These are phyloP conservation scores for Astreopora myriophthalma DNA, from an alignment of 64 coral and sea anemone species.

Conservation along the genomic window DNA sequence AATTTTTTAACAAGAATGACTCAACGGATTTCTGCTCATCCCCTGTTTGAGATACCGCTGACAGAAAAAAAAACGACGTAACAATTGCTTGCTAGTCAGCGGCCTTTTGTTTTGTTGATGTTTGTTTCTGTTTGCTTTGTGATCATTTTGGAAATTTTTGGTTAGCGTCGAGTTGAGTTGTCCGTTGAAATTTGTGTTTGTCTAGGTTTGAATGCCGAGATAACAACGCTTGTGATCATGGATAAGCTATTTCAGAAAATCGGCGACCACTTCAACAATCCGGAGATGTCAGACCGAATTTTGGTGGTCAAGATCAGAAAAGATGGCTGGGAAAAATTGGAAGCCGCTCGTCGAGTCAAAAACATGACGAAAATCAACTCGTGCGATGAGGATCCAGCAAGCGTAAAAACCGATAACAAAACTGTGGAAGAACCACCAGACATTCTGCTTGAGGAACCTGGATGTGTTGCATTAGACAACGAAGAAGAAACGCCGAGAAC, in stretches of 20 bases:
- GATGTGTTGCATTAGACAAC: neutral
- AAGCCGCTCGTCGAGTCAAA: slow-evolving; percentile 71
- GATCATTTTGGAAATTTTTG: neutral
- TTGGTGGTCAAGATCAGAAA: slow-evolving; percentile 80
- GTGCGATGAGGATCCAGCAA: neutral
- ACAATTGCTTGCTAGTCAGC: neutral
- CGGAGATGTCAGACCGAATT: slow-evolving; percentile 89
- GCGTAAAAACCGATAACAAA: neutral
- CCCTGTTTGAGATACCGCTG: neutral
- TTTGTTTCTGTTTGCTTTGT: neutral
- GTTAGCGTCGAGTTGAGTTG: neutral
- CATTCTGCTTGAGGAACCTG: neutral
- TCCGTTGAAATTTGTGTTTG: neutral
- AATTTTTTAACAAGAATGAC: slow-evolving; percentile 19
- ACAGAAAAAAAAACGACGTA: neutral
- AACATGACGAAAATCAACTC: slow-evolving; percentile 44
- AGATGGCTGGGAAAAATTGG: slow-evolving; percentile 81
- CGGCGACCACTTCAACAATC: slow-evolving; percentile 91
- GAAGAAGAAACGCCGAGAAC: neutral
- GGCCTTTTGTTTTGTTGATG: slow-evolving; percentile 1
- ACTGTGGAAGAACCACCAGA: neutral
- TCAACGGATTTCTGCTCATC: slow-evolving; percentile 56
- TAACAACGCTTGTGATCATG: slow-evolving; percentile 11
- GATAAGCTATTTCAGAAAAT: slow-evolving; percentile 87
- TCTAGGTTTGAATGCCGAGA: neutral